phyloP scores from a whole-genome alignment of 2,888 invertebrate genomes.

The Ptychoptera albimana region DNA sequence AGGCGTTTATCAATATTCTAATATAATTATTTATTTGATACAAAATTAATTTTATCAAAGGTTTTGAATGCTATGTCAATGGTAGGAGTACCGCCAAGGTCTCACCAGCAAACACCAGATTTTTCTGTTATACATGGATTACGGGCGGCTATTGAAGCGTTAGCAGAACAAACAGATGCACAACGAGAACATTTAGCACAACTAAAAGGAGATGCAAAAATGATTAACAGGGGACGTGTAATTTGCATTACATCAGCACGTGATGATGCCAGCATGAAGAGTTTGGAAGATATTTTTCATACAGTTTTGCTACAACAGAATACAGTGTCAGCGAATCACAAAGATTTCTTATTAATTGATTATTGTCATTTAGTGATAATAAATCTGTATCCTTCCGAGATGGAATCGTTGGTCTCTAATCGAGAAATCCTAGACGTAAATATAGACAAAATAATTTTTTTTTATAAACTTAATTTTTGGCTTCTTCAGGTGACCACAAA shows the following conservation, averaged over 20 bases:
- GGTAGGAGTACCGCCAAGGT: slow-evolving; percentile 59
- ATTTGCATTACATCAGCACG: slow-evolving; percentile 82
- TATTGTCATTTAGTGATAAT: slow-evolving; percentile 82
- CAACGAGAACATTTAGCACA: slow-evolving; percentile 36
- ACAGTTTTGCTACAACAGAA: slow-evolving; percentile 72
- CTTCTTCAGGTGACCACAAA: slow-evolving; percentile 46
- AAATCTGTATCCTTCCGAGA: slow-evolving; percentile 72
- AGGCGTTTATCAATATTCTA: slow-evolving; percentile 11
- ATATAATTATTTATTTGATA: slow-evolving; percentile 45
- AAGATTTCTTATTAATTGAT: slow-evolving; percentile 56
- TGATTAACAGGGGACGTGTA: slow-evolving; percentile 44
- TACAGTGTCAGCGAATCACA: slow-evolving; percentile 42
- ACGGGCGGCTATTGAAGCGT: slow-evolving; percentile 68
- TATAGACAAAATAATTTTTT: no score
- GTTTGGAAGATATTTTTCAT: slow-evolving; percentile 72
- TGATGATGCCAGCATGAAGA: slow-evolving; percentile 73
- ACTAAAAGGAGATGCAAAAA: slow-evolving; percentile 21
- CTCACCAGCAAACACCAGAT: slow-evolving; percentile 36
- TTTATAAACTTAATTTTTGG: slow-evolving; percentile 9
- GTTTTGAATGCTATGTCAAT: slow-evolving; percentile 61
- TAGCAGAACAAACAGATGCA: slow-evolving; percentile 65
- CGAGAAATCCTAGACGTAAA: slow-evolving; percentile 41
- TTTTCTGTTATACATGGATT: slow-evolving; percentile 68
- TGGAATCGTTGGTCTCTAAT: slow-evolving; percentile 59
- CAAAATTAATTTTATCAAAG: no score